Conservation (phyloP, 2,797 vertebrate species). For the Poecilia wingei region DNA sequence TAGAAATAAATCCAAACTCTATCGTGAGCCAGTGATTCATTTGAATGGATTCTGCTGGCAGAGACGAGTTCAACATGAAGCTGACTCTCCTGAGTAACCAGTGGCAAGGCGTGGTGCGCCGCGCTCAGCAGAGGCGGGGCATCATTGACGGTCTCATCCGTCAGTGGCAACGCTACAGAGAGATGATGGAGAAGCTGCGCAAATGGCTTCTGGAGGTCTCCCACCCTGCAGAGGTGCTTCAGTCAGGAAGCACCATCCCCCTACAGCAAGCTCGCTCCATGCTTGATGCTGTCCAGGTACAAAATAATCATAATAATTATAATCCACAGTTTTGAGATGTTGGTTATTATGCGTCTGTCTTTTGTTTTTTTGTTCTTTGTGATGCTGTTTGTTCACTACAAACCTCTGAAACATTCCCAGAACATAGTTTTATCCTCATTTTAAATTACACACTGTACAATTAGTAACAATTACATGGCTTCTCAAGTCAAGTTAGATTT, state of each 20-base stretch:
- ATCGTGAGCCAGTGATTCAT: neutral
- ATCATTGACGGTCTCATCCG: slow-evolving; percentile 94
- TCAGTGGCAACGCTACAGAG: slow-evolving; percentile 95
- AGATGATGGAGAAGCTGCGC: slow-evolving; percentile 89
- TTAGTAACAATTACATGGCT: neutral
- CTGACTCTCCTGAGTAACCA: slow-evolving; percentile 92
- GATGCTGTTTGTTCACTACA: neutral
- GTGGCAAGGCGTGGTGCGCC: slow-evolving; percentile 96
- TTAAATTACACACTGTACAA: neutral
- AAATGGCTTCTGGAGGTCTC: slow-evolving; percentile 89
- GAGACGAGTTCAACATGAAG: slow-evolving; percentile 94
- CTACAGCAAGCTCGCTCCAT: slow-evolving; percentile 89
- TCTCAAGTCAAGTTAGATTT: neutral
- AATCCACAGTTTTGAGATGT: neutral
- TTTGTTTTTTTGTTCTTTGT: neutral
- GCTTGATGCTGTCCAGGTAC: slow-evolving; percentile 91
- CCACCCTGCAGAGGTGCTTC: slow-evolving; percentile 76
- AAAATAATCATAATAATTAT: neutral
- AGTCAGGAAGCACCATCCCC: slow-evolving; percentile 78
- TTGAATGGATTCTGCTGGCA: slow-evolving; percentile 50
- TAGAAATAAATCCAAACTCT: neutral
- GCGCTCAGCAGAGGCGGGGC: slow-evolving; percentile 92
- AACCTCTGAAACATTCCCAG: neutral
- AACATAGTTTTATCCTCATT: neutral
- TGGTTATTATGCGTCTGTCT: neutral